These are phyloP conservation scores for Sipunculus nudus DNA, from an alignment of 2,888 invertebrate genomes.

Conservation along the genomic window DNA sequence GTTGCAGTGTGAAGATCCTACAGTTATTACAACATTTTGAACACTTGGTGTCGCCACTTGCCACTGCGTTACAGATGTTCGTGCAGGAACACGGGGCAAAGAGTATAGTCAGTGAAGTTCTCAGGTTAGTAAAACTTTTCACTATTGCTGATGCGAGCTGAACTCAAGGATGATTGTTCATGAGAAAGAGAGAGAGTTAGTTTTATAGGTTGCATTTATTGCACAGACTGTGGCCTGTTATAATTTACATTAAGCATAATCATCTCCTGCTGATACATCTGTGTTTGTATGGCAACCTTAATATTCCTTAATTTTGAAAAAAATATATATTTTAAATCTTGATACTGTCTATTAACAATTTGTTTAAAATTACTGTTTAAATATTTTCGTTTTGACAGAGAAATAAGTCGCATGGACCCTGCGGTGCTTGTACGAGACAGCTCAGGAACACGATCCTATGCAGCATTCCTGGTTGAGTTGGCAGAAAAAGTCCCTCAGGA, in stretches of 20 bases:
- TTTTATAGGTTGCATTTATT: too few species aligned
- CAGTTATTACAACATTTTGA: conserved; percentile 82
- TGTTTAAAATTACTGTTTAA: too few species aligned
- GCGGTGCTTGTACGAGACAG: conserved; percentile 70
- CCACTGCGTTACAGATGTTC: conserved; percentile 77
- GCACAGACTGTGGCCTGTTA: too few species aligned
- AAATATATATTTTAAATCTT: too few species aligned
- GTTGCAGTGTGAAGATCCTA: conserved; percentile 63
- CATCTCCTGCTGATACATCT: too few species aligned
- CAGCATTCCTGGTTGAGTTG: conserved; percentile 74
- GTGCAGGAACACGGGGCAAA: conserved; percentile 76
- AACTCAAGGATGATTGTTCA: too few species aligned
- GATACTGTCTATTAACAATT: too few species aligned
- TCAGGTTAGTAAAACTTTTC: conserved; percentile 66
- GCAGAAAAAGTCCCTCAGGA: conserved; percentile 73
- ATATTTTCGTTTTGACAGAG: conserved; percentile 45
- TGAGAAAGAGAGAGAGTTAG: too few species aligned
- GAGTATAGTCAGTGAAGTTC: conserved; percentile 78
- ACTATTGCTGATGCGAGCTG: too few species aligned
- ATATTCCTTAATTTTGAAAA: too few species aligned
- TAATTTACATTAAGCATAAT: too few species aligned
- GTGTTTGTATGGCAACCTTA: too few species aligned
- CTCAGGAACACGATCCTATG: conserved; percentile 65
- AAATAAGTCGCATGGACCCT: conserved; percentile 76
- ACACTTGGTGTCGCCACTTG: conserved; percentile 76